phyloP scores from a whole-genome alignment of 2,888 invertebrate genomes.

The Brachyopa scutellaris region DNA sequence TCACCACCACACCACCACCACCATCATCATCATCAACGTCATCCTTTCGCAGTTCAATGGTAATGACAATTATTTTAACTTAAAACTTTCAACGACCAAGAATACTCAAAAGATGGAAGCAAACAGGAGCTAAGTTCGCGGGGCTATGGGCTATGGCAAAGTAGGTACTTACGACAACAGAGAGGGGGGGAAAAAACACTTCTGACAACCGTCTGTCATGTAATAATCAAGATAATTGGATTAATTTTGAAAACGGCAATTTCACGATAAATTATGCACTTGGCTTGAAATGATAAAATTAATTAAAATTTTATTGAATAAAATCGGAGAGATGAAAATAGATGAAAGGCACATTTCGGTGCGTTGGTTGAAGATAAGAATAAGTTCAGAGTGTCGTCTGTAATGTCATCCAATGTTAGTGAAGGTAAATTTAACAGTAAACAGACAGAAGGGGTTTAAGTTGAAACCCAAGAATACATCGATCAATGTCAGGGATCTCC shows the following conservation, averaged over 20 bases:
- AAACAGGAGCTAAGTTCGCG: neutral
- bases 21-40: neutral
- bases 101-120: neutral
- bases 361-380: neutral
- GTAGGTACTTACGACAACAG: too few relatives aligned
- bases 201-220: conserved; percentile 65
- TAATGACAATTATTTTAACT: conserved; percentile 24
- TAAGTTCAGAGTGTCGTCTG: neutral
- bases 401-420: neutral
- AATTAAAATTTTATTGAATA: conserved; percentile 63
- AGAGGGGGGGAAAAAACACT: too few relatives aligned
- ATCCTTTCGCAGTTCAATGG: conserved; percentile 5
- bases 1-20: neutral
- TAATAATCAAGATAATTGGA: conserved; percentile 68
- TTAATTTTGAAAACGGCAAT: conserved; percentile 63
- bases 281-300: conserved; percentile 52
- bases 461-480: too few relatives aligned
- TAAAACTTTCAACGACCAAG: conserved; percentile 13
- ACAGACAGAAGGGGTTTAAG: too few relatives aligned
- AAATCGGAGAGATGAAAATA: conserved; percentile 1
- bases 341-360: neutral
- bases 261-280: conserved; percentile 67
- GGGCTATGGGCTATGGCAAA: neutral
- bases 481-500: too few relatives aligned
- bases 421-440: too few relatives aligned